Conservation (phyloP, 2,888 invertebrate genomes). For the Archips xylosteana region DNA sequence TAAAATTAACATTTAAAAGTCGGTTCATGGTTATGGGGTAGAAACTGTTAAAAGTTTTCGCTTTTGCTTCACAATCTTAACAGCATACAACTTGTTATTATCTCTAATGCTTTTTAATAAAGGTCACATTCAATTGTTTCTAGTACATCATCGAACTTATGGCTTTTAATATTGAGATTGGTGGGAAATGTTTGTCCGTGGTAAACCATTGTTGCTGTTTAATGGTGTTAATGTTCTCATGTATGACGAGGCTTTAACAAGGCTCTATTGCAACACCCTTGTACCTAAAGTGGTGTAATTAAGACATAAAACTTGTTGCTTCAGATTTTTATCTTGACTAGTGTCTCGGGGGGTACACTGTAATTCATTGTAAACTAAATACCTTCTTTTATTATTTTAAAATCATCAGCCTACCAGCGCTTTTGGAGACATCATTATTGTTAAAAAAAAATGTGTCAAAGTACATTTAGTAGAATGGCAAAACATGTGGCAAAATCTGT, state of each 20-base stretch:
- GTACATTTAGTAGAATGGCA: too few species aligned
- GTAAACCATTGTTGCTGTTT: constrained; percentile 58
- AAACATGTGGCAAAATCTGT: too few species aligned
- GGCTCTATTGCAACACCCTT: constrained; percentile 58
- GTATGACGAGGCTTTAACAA: constrained; percentile 59
- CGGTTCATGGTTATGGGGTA: too few species aligned
- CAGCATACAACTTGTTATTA: constrained; percentile 36
- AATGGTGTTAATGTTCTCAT: constrained; percentile 52
- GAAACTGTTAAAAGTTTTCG: too few species aligned
- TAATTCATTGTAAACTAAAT: neutral
- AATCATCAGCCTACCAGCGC: too few species aligned
- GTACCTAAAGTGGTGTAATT: constrained; percentile 25
- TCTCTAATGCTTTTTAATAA: constrained; percentile 46
- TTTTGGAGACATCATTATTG: too few species aligned
- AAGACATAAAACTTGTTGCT: neutral
- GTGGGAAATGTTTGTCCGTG: constrained; percentile 69
- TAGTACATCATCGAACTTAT: constrained; percentile 41
- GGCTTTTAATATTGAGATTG: constrained; percentile 54
- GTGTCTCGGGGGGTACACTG: neutral
- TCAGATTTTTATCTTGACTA: neutral
- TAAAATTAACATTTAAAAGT: too few species aligned
- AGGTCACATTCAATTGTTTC: constrained; percentile 47
- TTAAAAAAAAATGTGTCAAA: too few species aligned
- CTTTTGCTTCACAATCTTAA: neutral
- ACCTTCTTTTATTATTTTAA: too few species aligned